Base-by-base conservation (phyloP, 2,113 vertebrate genomes). In the Archocentrus centrarchus region DNA sequence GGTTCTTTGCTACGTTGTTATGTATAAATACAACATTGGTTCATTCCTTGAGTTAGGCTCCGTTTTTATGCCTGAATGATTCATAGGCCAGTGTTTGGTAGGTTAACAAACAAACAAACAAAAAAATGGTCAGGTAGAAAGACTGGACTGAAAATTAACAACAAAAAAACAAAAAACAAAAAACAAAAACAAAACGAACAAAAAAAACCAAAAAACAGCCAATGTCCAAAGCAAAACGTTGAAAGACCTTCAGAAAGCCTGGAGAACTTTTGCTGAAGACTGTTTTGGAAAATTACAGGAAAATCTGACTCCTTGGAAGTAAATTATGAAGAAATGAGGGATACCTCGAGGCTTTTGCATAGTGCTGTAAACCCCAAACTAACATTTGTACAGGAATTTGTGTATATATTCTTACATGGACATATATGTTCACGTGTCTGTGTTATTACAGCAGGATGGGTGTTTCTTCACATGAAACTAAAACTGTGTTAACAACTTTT, bases 401-500 rank as follows among this genome's bases (percentile, higher is more conserved):
- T 30, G 24, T 73, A 30, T 53, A 53, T 39, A 63, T 63, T 35
- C 35, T 39, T 35, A 64, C 20, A 39, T 32, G 44, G 53, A 30
- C 44, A 47, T 0, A 2, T 18, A 32, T 32, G 24, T 70, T 70
- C 24, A 30, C 50, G 41, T 50, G 15, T 0, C 1, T 70, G 44
- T 30, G 17, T 70, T 70, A 70, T 47, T 70, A 50, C 22, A 5
- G 24, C 15, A 70, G 64, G 41, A 30, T 70, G 44, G 17, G 24
- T 50, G 41, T 50, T 30, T 30, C 17, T 70, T 70, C 17, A 70
- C 10, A 70, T 18, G 10, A 70, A 70, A 50, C 66, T 50, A 39
- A 70, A 70, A 70, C 66, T 44, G 44, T 30, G 24, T 41, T 70
- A 70, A 70, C 50, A 70, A 70, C 17, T 50, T 70, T 70, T 44